Percentiles rank a stretch among this genome's conserved stretches.
These are phyloP conservation scores for Adrianichthys oophorus DNA, from an alignment of 2,797 vertebrate species.

Conservation along the genomic window DNA sequence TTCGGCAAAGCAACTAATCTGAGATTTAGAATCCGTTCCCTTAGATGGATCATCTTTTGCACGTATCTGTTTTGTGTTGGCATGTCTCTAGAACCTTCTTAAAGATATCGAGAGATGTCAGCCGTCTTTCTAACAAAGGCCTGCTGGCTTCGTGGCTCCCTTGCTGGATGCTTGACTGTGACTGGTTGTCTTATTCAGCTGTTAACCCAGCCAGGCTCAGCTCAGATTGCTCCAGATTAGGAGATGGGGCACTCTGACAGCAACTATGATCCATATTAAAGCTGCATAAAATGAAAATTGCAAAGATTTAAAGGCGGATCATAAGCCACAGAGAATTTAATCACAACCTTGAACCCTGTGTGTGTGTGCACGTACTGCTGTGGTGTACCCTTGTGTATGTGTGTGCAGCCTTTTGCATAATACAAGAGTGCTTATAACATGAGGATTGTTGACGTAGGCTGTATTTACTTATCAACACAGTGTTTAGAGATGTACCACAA, in stretches of 20 bases:
- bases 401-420: constrained; percentile 41
- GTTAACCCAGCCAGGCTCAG: constrained; percentile 85
- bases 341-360: constrained; percentile 77
- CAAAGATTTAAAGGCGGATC: constrained; percentile 92
- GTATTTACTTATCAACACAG: constrained; percentile 76
- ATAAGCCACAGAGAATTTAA: constrained; percentile 90
- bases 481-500: constrained; percentile 68
- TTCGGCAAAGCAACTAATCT: too few relatives aligned
- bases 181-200: constrained; percentile 81
- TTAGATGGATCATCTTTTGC: neutral
- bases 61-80: neutral
- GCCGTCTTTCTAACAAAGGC: constrained; percentile 3
- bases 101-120: constrained; percentile 5
- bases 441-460: constrained; percentile 74
- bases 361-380: constrained; percentile 36
- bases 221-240: constrained; percentile 91
- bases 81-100: neutral
- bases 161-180: constrained; percentile 63
- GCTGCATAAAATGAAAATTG: constrained; percentile 97
- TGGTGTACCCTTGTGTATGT: constrained; percentile 27
- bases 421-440: constrained; percentile 62
- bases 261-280: constrained; percentile 92
- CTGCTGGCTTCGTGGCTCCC: constrained; percentile 44
- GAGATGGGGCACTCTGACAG: constrained; percentile 78
- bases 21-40: neutral